A percentile compares a stretch with the other conserved stretches of the same genome.
phyloP scores from a whole-genome alignment of 1,140 invertebrate genomes.

The Solenopsis fugax region DNA sequence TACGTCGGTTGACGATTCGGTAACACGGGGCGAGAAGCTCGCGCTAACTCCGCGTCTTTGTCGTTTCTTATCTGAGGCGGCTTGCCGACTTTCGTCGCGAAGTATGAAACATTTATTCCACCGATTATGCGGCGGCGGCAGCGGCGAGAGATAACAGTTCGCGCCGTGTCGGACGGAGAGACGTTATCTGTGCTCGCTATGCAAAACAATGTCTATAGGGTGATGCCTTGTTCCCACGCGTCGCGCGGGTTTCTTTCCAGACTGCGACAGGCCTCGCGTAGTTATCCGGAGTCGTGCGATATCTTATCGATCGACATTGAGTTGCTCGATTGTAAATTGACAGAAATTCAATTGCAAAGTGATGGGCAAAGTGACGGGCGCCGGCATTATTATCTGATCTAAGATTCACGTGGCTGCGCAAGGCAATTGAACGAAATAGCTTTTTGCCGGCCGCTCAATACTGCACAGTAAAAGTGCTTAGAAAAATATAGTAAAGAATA shows the following conservation, averaged over 20 bases:
- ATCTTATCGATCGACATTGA: constrained; percentile 30
- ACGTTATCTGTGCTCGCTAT: constrained; percentile 41
- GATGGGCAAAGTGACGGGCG: neutral
- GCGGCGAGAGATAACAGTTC: constrained; percentile 36
- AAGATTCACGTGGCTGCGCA: neutral
- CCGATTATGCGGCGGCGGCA: constrained; percentile 31
- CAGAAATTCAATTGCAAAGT: constrained; percentile 20
- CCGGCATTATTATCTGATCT: neutral
- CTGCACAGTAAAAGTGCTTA: neutral
- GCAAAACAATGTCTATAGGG: constrained; percentile 25
- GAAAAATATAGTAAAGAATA: neutral
- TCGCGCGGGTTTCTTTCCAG: neutral
- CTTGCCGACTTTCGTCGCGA: constrained; percentile 4
- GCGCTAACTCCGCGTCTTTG: neutral
- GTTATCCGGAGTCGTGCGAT: neutral
- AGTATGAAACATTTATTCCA: constrained; percentile 56
- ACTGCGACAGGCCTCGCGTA: neutral
- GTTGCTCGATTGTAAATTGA: neutral
- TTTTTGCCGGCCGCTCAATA: neutral
- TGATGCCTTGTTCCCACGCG: constrained; percentile 27
- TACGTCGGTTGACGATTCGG: constrained; percentile 41
- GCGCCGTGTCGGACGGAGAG: constrained; percentile 1
- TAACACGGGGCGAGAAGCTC: constrained; percentile 32
- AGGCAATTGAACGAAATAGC: neutral
- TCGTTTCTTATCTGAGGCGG: constrained; percentile 28